Conservation (phyloP, 1,140 invertebrate genomes). For the Olivierus martensii region DNA sequence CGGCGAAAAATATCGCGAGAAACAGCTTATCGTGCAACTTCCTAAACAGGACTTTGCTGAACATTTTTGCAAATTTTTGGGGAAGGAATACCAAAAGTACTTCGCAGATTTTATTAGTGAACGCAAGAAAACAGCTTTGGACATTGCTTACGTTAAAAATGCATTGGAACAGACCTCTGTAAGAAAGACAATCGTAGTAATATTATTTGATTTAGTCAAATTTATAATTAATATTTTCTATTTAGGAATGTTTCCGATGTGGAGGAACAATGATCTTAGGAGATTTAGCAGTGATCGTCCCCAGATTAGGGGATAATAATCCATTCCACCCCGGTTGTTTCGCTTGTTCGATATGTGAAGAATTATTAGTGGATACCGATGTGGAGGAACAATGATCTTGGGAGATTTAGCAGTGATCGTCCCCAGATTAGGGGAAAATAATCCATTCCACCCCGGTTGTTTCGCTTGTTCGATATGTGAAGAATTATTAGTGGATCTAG, state of each 20-base stretch:
- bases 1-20: constrained; percentile 61
- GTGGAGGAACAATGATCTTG: constrained; percentile 42
- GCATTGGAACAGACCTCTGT: constrained; percentile 33
- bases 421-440: constrained; percentile 46
- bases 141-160: constrained; percentile 65
- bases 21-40: constrained; percentile 73
- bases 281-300: constrained; percentile 51
- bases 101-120: constrained; percentile 82
- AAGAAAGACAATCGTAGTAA: constrained; percentile 12
- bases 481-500: constrained; percentile 38
- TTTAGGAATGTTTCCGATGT: constrained; percentile 49
- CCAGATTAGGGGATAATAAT: constrained; percentile 45
- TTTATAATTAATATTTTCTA: background rate
- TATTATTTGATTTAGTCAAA: too few relatives aligned
- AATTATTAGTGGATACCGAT: constrained; percentile 36
- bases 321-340: constrained; percentile 21
- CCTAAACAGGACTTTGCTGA: constrained; percentile 88
- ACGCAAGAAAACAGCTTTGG: constrained; percentile 84
- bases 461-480: too few relatives aligned
- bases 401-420: constrained; percentile 54
- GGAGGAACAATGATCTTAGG: constrained; percentile 42
- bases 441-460: constrained; percentile 21
- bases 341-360: too few relatives aligned
- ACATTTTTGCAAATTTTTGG: constrained; percentile 74
- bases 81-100: constrained; percentile 49